Conservation (phyloP, 2,888 invertebrate species). For the Trachelus stipa region DNA sequence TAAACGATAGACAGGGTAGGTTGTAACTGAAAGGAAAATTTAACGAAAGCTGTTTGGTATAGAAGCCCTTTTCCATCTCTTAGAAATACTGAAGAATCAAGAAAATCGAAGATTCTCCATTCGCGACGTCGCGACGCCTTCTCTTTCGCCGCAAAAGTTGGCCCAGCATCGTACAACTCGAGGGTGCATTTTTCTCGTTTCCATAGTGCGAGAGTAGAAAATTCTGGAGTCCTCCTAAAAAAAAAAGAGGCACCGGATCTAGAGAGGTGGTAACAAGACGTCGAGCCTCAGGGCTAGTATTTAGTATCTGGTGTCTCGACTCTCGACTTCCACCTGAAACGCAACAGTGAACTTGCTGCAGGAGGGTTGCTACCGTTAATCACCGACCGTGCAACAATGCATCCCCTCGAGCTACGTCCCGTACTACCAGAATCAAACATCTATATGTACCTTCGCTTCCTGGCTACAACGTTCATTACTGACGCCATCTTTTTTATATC, state of each 20-base stretch:
- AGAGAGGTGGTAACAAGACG: conserved; percentile 33
- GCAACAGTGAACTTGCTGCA: conserved; percentile 19
- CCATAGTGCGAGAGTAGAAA: neutral
- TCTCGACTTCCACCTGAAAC: neutral
- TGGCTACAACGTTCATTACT: neutral
- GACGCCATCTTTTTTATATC: neutral
- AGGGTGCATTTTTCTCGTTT: neutral
- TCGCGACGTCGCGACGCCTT: neutral
- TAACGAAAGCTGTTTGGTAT: neutral
- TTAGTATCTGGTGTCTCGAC: conserved; percentile 27
- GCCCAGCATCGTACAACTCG: neutral
- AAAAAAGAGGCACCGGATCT: neutral
- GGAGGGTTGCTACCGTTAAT: conserved; percentile 44
- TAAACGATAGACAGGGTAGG: neutral
- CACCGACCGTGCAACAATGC: conserved; percentile 54
- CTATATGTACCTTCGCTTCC: neutral
- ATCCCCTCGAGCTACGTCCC: conserved; percentile 31
- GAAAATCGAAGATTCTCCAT: neutral
- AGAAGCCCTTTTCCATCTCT: neutral
- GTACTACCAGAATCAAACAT: neutral
- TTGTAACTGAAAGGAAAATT: neutral
- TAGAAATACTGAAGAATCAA: neutral
- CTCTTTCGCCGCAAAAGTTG: neutral
- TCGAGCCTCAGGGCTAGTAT: conserved; percentile 30
- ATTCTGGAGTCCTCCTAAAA: neutral